These are phyloP conservation scores for Rallus crepitans DNA, from an alignment of 2,797 vertebrate species.

Conservation along the genomic window DNA sequence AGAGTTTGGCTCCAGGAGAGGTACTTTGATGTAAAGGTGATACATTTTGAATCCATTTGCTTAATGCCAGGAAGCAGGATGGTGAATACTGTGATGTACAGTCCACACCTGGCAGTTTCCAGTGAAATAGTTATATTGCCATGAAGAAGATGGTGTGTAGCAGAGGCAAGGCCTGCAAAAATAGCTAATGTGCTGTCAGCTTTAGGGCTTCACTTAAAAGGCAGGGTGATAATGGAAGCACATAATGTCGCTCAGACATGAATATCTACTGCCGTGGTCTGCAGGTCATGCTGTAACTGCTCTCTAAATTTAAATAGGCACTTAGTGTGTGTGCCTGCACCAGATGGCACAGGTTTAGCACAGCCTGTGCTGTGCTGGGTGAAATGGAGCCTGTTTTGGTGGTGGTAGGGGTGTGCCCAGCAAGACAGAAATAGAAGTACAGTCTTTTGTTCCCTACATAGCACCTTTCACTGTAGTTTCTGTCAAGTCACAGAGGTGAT, in stretches of 20 bases:
- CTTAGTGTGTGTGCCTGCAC: neutral
- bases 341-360: neutral
- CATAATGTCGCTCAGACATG: neutral
- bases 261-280: neutral
- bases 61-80: neutral
- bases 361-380: neutral
- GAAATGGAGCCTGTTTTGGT: neutral
- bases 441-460: neutral
- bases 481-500: neutral
- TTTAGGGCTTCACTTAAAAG: neutral
- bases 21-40: neutral
- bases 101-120: neutral
- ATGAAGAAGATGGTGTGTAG: neutral
- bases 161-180: neutral
- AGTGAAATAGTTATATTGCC: neutral
- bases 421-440: neutral
- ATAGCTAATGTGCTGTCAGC: neutral
- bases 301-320: neutral
- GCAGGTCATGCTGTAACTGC: neutral
- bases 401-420: neutral
- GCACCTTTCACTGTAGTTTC: neutral
- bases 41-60: neutral
- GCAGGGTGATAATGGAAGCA: neutral
- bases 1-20: neutral
- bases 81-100: neutral